These are phyloP conservation scores for Varecia variegata DNA, from an alignment of 2,797 vertebrate species.

Conservation along the genomic window DNA sequence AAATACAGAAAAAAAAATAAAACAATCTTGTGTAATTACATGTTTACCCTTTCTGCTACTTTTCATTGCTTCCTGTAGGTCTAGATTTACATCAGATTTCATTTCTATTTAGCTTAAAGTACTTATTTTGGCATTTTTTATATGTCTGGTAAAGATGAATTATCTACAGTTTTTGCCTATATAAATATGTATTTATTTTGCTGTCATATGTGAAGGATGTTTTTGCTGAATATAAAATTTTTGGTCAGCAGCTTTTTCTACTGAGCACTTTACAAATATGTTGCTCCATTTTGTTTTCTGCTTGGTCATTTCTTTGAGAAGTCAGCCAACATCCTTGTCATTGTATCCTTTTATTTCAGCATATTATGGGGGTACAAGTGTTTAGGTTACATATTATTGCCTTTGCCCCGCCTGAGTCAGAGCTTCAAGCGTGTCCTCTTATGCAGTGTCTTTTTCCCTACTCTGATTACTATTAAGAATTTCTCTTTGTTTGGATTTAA, in stretches of 20 bases:
- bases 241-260: background rate
- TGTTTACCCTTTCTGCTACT: background rate
- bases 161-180: background rate
- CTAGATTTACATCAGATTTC: background rate
- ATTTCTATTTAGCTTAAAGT: background rate
- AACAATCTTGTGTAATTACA: background rate
- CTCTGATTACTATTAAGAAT: background rate
- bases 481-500: background rate
- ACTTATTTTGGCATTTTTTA: background rate
- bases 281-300: background rate
- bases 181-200: background rate
- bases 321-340: background rate
- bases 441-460: background rate
- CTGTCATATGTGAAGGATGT: background rate
- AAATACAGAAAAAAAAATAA: background rate
- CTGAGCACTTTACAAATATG: background rate
- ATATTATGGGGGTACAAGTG: too few species aligned
- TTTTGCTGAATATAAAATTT: constrained; percentile 28
- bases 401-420: too few species aligned
- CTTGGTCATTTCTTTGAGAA: background rate
- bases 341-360: background rate
- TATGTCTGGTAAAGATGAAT: background rate
- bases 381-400: too few species aligned
- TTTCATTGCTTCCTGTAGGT: background rate
- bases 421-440: background rate